Base-by-base conservation (phyloP, 2,113 vertebrate species). In the Petromus typicus region DNA sequence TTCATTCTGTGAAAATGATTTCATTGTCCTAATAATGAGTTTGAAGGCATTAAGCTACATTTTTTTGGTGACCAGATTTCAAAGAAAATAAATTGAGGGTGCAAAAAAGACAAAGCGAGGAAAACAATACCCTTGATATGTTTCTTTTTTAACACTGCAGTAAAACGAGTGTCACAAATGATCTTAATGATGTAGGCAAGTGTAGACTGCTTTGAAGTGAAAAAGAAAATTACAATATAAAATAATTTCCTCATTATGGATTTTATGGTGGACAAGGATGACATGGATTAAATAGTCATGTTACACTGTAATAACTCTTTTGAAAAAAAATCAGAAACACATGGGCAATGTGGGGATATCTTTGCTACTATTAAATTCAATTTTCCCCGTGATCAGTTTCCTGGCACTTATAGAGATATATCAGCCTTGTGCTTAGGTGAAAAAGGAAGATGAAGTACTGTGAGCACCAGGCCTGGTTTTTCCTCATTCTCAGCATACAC, bases 21-120 rank as follows among this genome's bases (percentile, higher is more conserved):
- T 94, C 90, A 95, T 91, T 95, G 90, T 95, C n/a, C 43, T 90
- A 86, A 89, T 92, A 93, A 85, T 94, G 81, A 92, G 64, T 89
- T 93, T 86, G 82, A 91, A 51, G 64, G 66, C 40, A 85, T 25
- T 82, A 89, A 89, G 66, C 20, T 87, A 63, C 23, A 95, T 89
- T 64, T 64, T 86, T 45, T 5, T 0, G 2, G 51, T 1, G 84
- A 90, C 54, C 34, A 40, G 27, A 71, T 90, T 84, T 81, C 66
- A 57, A 89, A 84, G 14, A 78, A 96, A 95, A 92, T 85, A 92
- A 96, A 92, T 78, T 63, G 16, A 82, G 75, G 13, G 59, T 34
- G 90, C 57, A 85, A 67, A 86, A 94, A 95, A 84, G 43, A 96
- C 63, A 94, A 93, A 96, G 82, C 54, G 11, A 48, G 94, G 76